phyloP scores from a whole-genome alignment of 2,888 invertebrate genomes.

The Drosophila siamana region DNA sequence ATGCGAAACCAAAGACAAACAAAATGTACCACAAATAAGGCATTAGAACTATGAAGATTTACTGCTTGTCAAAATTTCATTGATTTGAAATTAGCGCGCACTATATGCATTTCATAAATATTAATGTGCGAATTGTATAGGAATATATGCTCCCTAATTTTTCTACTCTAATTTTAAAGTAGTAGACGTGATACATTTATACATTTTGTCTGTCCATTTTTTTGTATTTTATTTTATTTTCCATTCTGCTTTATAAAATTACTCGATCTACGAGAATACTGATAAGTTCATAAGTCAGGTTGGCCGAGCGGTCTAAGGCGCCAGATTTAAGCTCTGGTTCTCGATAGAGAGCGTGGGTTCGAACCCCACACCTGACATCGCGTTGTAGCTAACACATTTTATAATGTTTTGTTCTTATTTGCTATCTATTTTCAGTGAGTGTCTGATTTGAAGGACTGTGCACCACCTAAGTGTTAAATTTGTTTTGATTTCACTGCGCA shows the following conservation, averaged over 20 bases:
- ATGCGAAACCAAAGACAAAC: neutral
- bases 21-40: too few species aligned
- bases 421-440: constrained; percentile 36
- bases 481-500: constrained; percentile 61
- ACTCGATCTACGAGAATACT: neutral
- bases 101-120: too few species aligned
- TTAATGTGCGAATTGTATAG: too few species aligned
- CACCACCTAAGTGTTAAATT: constrained; percentile 51
- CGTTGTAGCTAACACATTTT: neutral
- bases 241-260: too few species aligned
- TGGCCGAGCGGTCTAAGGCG: neutral
- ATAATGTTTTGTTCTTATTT: neutral
- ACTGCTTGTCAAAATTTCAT: too few species aligned
- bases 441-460: neutral
- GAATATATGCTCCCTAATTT: too few species aligned
- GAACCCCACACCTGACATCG: neutral
- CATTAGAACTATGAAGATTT: too few species aligned
- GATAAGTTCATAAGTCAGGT: neutral
- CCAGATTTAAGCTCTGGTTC: neutral
- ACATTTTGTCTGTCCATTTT: too few species aligned
- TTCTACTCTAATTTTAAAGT: too few species aligned
- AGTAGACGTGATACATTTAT: too few species aligned
- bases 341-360: neutral
- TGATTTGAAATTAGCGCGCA: too few species aligned
- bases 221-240: too few species aligned